phyloP scores from a whole-genome alignment of 2,113 vertebrate species.

The Illadopsis cleaveri region DNA sequence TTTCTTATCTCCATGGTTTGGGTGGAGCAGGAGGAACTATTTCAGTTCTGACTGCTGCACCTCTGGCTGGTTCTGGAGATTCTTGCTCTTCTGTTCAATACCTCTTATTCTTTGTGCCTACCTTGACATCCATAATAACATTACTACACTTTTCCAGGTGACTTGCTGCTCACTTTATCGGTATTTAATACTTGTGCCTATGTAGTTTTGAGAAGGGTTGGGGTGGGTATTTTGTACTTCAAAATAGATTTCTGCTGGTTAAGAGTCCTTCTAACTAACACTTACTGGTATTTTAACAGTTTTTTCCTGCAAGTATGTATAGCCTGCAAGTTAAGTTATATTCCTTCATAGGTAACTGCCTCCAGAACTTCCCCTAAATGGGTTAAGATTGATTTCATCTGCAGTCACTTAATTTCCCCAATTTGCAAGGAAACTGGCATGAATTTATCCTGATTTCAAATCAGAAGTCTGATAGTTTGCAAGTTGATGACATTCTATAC shows the following conservation, averaged over 20 bases:
- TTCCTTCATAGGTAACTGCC: not conserved
- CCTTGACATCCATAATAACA: not conserved
- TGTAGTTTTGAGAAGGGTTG: not conserved
- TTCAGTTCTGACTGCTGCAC: not conserved
- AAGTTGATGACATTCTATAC: not conserved
- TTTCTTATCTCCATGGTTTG: not conserved
- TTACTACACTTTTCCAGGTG: not conserved
- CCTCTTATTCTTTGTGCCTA: not conserved
- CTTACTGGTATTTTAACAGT: not conserved
- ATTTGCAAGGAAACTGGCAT: not conserved
- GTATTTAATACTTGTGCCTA: not conserved
- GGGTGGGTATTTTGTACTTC: not conserved
- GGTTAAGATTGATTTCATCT: not conserved
- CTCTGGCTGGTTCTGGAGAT: not conserved
- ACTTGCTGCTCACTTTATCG: not conserved
- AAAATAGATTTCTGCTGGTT: not conserved
- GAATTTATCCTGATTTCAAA: not conserved
- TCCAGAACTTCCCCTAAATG: not conserved
- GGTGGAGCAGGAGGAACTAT: not conserved
- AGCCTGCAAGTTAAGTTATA: not conserved
- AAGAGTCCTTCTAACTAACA: not conserved
- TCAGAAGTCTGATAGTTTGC: not conserved
- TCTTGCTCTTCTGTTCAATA: not conserved
- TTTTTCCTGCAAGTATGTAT: not conserved
- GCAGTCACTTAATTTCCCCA: not conserved